Evolutionary conservation across 2,888 invertebrate genomes (phyloP), one percentile per base, ranked within the genome.

Genomic region (Philonicus albiceps): DNA sequence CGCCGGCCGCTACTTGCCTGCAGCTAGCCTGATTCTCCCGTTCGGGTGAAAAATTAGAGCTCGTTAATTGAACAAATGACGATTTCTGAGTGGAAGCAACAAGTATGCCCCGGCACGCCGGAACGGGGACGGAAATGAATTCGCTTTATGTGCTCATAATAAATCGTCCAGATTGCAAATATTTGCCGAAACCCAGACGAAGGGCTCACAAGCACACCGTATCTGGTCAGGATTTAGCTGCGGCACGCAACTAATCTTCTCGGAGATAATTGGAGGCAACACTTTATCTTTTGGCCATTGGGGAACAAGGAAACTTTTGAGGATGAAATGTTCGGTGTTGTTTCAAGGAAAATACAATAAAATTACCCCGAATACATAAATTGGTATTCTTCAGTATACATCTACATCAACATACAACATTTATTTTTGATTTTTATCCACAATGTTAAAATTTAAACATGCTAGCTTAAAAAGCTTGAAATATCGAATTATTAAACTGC

Each of bases 1-100:
- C 64, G 40, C 83, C 83, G n/a, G 16, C 83, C 37, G 31, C 72
- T 72, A 19, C 30, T 55, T 11, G 64, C 37, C 40, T 16, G 83
- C n/a, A 19, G 40, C 40, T 3, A 43, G 31, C 22, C 27, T 64
- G 64, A 22, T 55, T 31, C 37, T 37, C 64, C 22, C 3, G 27
- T 37, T 64, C 16, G 64, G 37, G 19, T 83, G 83, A 83, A 64
- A 83, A 64, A 83, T 72, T 83, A 72, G 37, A 72, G 22, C 64
- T 83, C 83, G 83, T 83, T 83, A 83, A 83, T 83, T 55, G 83
- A 72, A 72, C 83, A 83, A 83, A 83, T 83, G 83, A 83, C 72
- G 72, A 37, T 83, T 72, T 83, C 72, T 72, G 83, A 83, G 37
- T 37, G 72, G 30, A 64, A 64, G 83, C 83, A 83, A 83, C 83